These are phyloP conservation scores for Castor canadensis DNA, from an alignment of 2,113 vertebrate genomes.

Conservation along the genomic window DNA sequence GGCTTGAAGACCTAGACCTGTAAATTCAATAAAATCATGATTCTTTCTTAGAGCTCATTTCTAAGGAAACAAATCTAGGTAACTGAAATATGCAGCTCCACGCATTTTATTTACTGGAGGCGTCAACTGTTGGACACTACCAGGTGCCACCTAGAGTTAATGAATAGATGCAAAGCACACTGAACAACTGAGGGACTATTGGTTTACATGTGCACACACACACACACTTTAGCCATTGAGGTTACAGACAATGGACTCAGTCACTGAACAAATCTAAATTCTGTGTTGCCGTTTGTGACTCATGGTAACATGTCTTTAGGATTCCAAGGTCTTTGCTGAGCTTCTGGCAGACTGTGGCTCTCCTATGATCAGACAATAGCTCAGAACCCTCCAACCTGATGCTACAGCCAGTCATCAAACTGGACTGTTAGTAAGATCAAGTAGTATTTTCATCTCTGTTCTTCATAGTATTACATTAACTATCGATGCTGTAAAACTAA, in stretches of 20 bases:
- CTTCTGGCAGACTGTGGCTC: neutral
- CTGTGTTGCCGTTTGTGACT: neutral
- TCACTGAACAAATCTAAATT: neutral
- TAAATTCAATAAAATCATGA: neutral
- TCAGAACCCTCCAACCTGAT: neutral
- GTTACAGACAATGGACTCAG: neutral
- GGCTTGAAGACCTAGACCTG: neutral
- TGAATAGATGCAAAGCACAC: too few relatives aligned
- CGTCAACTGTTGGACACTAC: fast-evolving
- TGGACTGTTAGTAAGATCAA: neutral
- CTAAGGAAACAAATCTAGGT: neutral
- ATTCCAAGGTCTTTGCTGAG: neutral
- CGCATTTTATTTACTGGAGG: neutral
- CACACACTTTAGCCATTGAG: neutral
- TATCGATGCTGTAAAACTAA: neutral
- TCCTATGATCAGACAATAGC: neutral
- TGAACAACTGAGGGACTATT: neutral
- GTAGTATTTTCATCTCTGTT: neutral
- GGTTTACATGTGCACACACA: too few relatives aligned
- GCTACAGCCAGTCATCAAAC: neutral
- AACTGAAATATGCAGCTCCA: neutral
- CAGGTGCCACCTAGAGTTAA: neutral
- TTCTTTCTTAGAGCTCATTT: neutral
- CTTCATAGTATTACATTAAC: neutral
- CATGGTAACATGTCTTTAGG: neutral